Base-by-base conservation (phyloP, 1,140 invertebrate species). In the Drosophila ercepeae region DNA sequence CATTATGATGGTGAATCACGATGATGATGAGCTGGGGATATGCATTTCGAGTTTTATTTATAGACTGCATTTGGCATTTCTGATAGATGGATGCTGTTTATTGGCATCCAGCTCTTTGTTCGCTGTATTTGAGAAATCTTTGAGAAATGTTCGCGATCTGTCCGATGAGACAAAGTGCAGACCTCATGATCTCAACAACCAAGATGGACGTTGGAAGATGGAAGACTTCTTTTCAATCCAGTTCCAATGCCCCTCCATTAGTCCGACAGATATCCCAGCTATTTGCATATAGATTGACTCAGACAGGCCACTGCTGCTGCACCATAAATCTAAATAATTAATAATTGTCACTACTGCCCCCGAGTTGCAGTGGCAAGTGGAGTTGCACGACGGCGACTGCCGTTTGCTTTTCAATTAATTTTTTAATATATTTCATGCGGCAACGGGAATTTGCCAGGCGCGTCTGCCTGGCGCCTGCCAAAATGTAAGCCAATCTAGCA, bases 321-420 rank as follows among this genome's bases (percentile, higher is more conserved):
- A 59, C 36, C 73, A 74, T 82, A 82, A 82, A 82, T 82, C 78
- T 73, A 64, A 77, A 82, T 82, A 82, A 82, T 82, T 82, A 82
- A 82, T 82, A 82, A 69, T 73, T 69, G 72, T 59, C 64, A 64
- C 70, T 50, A 51, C 70, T 50, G 34, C 36, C 34, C 57, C 48
- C 48, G 34, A 42, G 64, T 4, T 39, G 36, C 36, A 39, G 36
- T 39, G 36, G 36, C 14, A 39, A 39, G 36, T 39, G 36, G 39
- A 42, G 39, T 18, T 41, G 36, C 29, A 4, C 29, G 29, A 1
- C 34, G 41, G 49, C 67, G 54, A 27, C 32, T 61, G 55, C 73
- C 69, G 52, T 52, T 61, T 60, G 60, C 50, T 76, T 82, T 82
- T 77, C 78, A 82, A 82, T 82, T 82, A 82, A 73, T 64, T 73